Percentiles rank a stretch among this genome's conserved stretches.
These are phyloP conservation scores for Sebastolobus alascanus DNA, from an alignment of 2,797 vertebrate species.

Conservation along the genomic window DNA sequence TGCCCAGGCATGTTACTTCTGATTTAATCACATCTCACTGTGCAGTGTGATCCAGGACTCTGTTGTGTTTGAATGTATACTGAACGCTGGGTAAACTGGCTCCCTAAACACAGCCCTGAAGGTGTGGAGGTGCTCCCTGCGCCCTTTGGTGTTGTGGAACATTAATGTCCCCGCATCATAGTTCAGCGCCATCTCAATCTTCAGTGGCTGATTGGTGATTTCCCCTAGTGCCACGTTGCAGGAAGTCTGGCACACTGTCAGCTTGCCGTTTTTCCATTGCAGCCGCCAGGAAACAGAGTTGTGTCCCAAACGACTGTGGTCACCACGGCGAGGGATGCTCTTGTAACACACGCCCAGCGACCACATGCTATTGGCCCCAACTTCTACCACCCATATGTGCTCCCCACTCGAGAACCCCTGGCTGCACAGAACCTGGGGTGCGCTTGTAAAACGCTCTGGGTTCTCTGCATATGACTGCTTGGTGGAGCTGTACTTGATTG, in stretches of 20 bases:
- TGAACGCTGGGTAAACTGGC: constrained; percentile 80
- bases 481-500: constrained; percentile 69
- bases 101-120: constrained; percentile 79
- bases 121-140: constrained; percentile 80
- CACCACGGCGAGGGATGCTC: constrained; percentile 79
- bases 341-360: constrained; percentile 81
- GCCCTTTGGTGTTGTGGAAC: constrained; percentile 73
- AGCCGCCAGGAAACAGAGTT: constrained; percentile 83
- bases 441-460: constrained; percentile 73
- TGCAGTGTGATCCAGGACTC: constrained; percentile 85
- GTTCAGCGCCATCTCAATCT: constrained; percentile 79
- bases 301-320: constrained; percentile 84
- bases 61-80: constrained; percentile 78
- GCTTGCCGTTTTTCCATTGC: constrained; percentile 84
- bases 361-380: constrained; percentile 78
- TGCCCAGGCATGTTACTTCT: background rate
- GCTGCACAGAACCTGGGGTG: constrained; percentile 77
- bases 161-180: constrained; percentile 75
- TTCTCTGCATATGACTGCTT: constrained; percentile 72
- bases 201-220: constrained; percentile 41
- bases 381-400: constrained; percentile 82
- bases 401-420: constrained; percentile 77
- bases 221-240: constrained; percentile 66
- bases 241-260: constrained; percentile 79
- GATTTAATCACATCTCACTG: constrained; percentile 55